Evolutionary conservation across 2,888 invertebrate genomes (phyloP), one percentile per base, ranked within the genome.

Genomic region (Troglohyphantes excavatus): DNA sequence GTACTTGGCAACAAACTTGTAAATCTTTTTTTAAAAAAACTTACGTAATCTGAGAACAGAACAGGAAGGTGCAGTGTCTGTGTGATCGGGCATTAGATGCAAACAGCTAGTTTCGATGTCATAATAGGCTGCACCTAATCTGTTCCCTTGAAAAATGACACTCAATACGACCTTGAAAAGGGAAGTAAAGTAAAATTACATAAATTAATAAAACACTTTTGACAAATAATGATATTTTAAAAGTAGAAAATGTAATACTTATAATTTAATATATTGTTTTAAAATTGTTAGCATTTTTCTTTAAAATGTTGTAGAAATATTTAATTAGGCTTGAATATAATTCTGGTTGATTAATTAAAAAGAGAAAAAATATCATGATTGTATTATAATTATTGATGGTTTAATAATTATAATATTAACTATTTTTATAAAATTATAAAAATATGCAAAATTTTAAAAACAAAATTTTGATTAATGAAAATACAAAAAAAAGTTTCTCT

Each of bases 121-220:
- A 93, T 96, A 97, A 93, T 95, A 96, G 0, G 96, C 96, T 21
- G 96, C 96, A n/a, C 96, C 96, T 78, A 97, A 93, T 92, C 95
- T 95, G 17, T 95, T 95, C 73, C 94, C 94, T 91, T 95, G 95
- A 94, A 95, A 96, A 92, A 95, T 94, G 1, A 96, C 94, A 87
- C 95, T 95, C 92, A 97, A 93, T 90, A 96, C 94, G 65, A 95
- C 94, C 95, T 95, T 92, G 23, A 93, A 93, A 67, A 68, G 59
- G 29, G 79, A 78, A 91, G 23, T n/a, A 6, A 11, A 46, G n/a
- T n/a, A n/a, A n/a, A n/a, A n/a, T n/a, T n/a, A n/a, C n/a, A n/a
- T n/a, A n/a, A n/a, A n/a, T n/a, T n/a, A n/a, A n/a, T n/a, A n/a
- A n/a, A n/a, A n/a, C n/a, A n/a, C n/a, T n/a, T n/a, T n/a, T n/a